These are phyloP conservation scores for Yponomeuta evonymella DNA, from an alignment of 2,888 invertebrate species.

Conservation along the genomic window DNA sequence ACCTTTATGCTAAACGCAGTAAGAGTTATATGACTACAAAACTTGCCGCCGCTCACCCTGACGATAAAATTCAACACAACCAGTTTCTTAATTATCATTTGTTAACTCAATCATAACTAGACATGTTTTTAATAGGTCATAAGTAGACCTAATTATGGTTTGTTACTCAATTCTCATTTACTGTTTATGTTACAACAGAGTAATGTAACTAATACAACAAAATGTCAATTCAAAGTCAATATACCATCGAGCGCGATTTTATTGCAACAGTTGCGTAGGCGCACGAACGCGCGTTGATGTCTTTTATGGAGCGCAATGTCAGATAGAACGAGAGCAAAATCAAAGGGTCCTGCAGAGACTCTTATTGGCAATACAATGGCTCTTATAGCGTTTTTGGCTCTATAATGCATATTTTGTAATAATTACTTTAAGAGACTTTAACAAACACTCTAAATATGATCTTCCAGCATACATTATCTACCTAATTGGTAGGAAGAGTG, in stretches of 20 bases:
- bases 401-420: neutral
- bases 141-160: neutral
- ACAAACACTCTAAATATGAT: too few relatives aligned
- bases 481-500: too few relatives aligned
- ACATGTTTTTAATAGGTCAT: neutral
- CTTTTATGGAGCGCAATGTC: slow-evolving; percentile 43
- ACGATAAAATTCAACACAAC: neutral
- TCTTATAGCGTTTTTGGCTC: neutral
- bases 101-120: neutral
- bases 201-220: neutral
- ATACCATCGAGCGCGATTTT: neutral
- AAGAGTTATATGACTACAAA: neutral
- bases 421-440: too few relatives aligned
- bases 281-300: slow-evolving; percentile 54
- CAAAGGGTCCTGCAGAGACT: too few relatives aligned
- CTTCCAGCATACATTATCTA: too few relatives aligned
- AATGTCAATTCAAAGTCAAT: neutral
- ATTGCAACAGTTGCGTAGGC: slow-evolving; percentile 10
- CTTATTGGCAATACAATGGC: neutral
- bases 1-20: neutral
- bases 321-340: neutral
- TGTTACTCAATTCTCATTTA: neutral
- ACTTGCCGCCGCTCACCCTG: neutral
- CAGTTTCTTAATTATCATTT: slow-evolving; percentile 2
- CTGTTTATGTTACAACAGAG: neutral